phyloP scores from a whole-genome alignment of 2,797 vertebrate species.

The Pterois miles region DNA sequence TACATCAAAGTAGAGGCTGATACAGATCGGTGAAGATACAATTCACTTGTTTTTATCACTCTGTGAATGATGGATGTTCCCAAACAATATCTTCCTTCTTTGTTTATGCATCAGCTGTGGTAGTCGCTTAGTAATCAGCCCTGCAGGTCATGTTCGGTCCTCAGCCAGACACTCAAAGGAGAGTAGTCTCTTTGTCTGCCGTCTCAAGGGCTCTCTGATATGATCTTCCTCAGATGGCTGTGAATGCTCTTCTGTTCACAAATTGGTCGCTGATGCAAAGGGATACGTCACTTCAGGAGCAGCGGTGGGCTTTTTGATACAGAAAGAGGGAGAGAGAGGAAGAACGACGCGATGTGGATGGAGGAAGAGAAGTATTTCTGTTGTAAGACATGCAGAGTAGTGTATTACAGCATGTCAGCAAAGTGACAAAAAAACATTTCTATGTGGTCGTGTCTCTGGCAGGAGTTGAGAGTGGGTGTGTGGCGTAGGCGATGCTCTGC shows the following conservation, averaged over 20 bases:
- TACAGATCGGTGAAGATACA: not conserved
- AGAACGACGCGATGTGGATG: not conserved
- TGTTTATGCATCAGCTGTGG: not conserved
- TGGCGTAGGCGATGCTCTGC: constrained; percentile 52
- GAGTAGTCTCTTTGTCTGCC: constrained; percentile 34
- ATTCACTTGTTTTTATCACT: constrained; percentile 13
- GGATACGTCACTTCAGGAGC: constrained; percentile 39
- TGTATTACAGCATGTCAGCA: constrained; percentile 2
- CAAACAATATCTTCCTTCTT: not conserved
- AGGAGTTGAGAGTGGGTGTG: constrained; percentile 45
- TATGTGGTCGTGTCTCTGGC: constrained; percentile 8
- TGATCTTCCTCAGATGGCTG: constrained; percentile 44
- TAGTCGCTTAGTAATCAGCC: constrained; percentile 14
- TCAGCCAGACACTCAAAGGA: constrained; percentile 30
- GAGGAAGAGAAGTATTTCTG: constrained; percentile 1
- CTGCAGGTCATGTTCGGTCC: constrained; percentile 26
- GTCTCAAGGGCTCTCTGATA: constrained; percentile 55
- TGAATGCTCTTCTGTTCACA: constrained; percentile 46
- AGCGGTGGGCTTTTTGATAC: constrained; percentile 17
- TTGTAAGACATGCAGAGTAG: not conserved
- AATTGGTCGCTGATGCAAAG: constrained; percentile 44
- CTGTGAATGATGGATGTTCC: not conserved
- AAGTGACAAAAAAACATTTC: not conserved
- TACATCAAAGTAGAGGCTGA: not conserved
- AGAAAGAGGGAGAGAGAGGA: not conserved